These are phyloP conservation scores for Drosophila pallidifrons DNA, from an alignment of 1,140 invertebrate genomes.

Conservation along the genomic window DNA sequence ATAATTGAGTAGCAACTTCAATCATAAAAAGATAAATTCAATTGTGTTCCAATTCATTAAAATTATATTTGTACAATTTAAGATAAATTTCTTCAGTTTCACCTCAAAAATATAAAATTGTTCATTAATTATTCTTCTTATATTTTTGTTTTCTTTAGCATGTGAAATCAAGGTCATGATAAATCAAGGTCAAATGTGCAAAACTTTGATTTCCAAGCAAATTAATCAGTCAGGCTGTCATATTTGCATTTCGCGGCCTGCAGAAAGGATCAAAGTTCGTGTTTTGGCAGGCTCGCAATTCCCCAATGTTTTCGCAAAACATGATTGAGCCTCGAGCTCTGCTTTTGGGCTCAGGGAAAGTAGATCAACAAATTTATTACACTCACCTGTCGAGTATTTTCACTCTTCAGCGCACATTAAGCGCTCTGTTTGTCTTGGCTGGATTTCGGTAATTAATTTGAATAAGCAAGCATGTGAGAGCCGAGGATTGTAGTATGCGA, in stretches of 20 bases:
- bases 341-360: background rate
- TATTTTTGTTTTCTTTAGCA: background rate
- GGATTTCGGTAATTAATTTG: constrained; percentile 56
- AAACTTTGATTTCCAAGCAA: background rate
- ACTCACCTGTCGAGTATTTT: background rate
- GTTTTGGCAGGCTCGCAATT: background rate
- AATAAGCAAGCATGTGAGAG: constrained; percentile 33
- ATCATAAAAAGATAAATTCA: too few species aligned
- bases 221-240: background rate
- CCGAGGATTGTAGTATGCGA: constrained; percentile 4
- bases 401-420: background rate
- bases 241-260: background rate
- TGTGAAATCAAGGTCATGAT: background rate
- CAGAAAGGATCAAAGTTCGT: background rate
- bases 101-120: background rate
- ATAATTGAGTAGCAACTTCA: too few species aligned
- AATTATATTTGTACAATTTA: too few species aligned
- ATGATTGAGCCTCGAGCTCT: background rate
- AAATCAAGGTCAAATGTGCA: constrained; percentile 1
- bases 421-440: constrained; percentile 5
- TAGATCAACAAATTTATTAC: constrained; percentile 24
- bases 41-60: too few species aligned
- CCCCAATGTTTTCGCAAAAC: background rate
- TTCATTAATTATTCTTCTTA: background rate
- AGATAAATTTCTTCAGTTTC: too few species aligned